A percentile compares a stretch with the other conserved stretches of the same genome.
These are phyloP conservation scores for Potamarius usumacintae DNA, from an alignment of 2,113 vertebrate genomes.

Conservation along the genomic window DNA sequence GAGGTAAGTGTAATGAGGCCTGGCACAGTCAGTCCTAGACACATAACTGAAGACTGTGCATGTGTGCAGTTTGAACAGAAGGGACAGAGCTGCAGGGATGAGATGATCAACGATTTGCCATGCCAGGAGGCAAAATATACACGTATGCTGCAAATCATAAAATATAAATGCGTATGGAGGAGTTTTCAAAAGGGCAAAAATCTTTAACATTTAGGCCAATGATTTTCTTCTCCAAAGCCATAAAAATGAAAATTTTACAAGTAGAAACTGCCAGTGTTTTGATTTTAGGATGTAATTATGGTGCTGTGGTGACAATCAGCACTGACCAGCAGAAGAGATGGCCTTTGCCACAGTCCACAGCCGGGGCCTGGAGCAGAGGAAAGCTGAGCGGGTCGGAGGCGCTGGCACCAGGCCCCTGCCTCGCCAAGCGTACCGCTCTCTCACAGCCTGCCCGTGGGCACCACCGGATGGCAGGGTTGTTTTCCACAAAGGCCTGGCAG, in stretches of 20 bases:
- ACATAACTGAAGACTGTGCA: constrained; percentile 13
- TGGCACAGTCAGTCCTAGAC: constrained; percentile 36
- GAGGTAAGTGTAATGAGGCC: constrained; percentile 36
- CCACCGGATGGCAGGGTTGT: constrained; percentile 97
- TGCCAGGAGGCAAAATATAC: constrained; percentile 13
- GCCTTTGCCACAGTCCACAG: constrained; percentile 96
- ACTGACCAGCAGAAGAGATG: constrained; percentile 98
- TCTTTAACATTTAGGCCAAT: not conserved
- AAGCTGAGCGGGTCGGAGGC: constrained; percentile 85
- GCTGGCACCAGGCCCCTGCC: constrained; percentile 81
- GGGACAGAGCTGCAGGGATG: constrained; percentile 38
- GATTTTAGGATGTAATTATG: not conserved
- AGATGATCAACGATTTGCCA: constrained; percentile 2
- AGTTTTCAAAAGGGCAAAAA: not conserved
- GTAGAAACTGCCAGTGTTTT: not conserved
- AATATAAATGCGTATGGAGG: not conserved
- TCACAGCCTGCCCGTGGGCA: constrained; percentile 93
- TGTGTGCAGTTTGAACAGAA: constrained; percentile 46
- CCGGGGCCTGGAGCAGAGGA: constrained; percentile 88
- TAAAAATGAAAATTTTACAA: not conserved
- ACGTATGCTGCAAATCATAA: not conserved
- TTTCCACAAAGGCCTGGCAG: constrained; percentile 95
- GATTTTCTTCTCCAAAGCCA: not conserved
- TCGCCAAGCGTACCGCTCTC: constrained; percentile 89
- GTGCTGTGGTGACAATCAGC: not conserved